Evolutionary conservation across 1,140 invertebrate genomes (phyloP).

Genomic region (Mya arenaria): DNA sequence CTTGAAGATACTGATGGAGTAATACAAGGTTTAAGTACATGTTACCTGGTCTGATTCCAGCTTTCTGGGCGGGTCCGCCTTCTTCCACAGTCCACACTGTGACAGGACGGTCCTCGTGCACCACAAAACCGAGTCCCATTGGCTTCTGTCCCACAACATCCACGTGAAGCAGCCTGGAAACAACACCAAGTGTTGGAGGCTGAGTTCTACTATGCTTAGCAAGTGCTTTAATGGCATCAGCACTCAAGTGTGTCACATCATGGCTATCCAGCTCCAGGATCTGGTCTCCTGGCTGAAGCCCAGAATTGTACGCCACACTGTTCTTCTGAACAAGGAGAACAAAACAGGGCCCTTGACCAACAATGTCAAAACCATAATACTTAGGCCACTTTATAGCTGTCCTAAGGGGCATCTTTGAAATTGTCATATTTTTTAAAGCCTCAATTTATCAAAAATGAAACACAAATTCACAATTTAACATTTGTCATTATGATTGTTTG

Average conservation of each 20-base stretch:
- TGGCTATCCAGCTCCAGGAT: constrained; percentile 78
- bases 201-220: constrained; percentile 65
- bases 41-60: constrained; percentile 75
- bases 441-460: too few species aligned
- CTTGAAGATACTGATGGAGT: too few species aligned
- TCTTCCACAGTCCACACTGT: constrained; percentile 72
- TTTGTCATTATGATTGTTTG: too few species aligned
- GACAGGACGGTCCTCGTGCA: constrained; percentile 70
- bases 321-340: constrained; percentile 76
- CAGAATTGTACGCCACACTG: constrained; percentile 74
- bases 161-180: constrained; percentile 73
- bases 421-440: constrained; percentile 52
- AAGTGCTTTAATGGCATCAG: constrained; percentile 71
- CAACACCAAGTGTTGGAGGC: constrained; percentile 76
- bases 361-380: constrained; percentile 78
- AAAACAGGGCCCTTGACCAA: constrained; percentile 78
- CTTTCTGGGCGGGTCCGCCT: constrained; percentile 70
- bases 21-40: neutral
- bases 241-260: constrained; percentile 77
- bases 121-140: constrained; percentile 72
- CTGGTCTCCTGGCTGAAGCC: constrained; percentile 78
- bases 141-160: constrained; percentile 62
- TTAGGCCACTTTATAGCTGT: constrained; percentile 76
- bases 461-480: too few species aligned
- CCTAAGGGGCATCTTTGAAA: constrained; percentile 68